Evolutionary conservation across 1,140 invertebrate genomes (phyloP).

Genomic region (Idris sp.): DNA sequence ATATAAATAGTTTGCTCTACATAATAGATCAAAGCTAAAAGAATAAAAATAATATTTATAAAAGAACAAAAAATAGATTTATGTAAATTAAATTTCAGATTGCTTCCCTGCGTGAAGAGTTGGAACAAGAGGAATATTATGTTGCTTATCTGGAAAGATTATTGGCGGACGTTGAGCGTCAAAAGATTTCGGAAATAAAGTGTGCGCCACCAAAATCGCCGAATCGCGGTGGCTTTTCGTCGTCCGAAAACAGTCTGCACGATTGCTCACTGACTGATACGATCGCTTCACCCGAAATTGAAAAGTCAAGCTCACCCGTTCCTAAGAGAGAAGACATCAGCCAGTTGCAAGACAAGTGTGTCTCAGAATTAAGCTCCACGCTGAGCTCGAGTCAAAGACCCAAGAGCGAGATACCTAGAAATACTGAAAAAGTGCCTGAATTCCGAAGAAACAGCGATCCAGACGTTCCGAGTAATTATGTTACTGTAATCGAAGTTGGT

Average conservation of each 20-base stretch:
- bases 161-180: constrained; percentile 88
- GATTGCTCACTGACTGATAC: constrained; percentile 47
- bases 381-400: constrained; percentile 71
- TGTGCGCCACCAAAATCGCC: constrained; percentile 56
- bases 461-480: constrained; percentile 85
- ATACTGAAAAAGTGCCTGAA: constrained; percentile 74
- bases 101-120: constrained; percentile 86
- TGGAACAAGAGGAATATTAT: constrained; percentile 93
- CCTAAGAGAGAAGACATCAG: constrained; percentile 73
- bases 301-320: constrained; percentile 63
- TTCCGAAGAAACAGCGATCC: constrained; percentile 75
- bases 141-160: constrained; percentile 91
- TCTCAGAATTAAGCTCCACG: constrained; percentile 75
- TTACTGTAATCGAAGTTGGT: constrained; percentile 91
- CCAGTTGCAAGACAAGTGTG: constrained; percentile 76
- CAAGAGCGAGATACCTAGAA: constrained; percentile 75
- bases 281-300: constrained; percentile 47
- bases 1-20: too few relatives aligned
- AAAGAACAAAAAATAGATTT: too few relatives aligned
- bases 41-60: too few relatives aligned
- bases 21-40: too few relatives aligned
- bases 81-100: constrained; percentile 76
- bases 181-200: constrained; percentile 76
- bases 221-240: constrained; percentile 56
- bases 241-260: constrained; percentile 61